These are phyloP conservation scores for Sceloporus tristichus DNA, from an alignment of 2,113 vertebrate species.

Conservation along the genomic window DNA sequence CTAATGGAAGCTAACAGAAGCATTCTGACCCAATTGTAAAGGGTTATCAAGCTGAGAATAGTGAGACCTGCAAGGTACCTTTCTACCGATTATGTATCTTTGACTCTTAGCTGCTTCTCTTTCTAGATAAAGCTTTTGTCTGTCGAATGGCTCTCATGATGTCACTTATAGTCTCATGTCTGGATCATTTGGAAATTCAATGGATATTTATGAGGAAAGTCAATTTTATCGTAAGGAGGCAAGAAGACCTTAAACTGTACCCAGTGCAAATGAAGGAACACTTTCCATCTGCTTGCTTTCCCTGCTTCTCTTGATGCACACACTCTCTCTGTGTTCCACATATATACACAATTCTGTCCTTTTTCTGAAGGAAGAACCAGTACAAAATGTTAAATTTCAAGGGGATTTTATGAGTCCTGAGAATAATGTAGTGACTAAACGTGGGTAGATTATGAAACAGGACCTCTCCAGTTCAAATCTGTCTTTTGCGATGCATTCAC, in stretches of 20 bases:
- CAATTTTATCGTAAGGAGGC: constrained; percentile 19
- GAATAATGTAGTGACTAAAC: no score
- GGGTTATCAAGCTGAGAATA: not conserved
- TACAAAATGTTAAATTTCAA: constrained; percentile 28
- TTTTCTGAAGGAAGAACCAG: constrained; percentile 25
- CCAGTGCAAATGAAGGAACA: constrained; percentile 4
- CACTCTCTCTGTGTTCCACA: no score
- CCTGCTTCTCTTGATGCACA: not conserved
- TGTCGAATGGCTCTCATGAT: not conserved
- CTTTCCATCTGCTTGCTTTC: constrained; percentile 14
- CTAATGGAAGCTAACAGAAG: not conserved
- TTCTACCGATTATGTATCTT: constrained; percentile 10
- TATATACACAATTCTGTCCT: not conserved
- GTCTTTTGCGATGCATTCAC: no score
- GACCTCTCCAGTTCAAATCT: no score
- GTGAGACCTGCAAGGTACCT: not conserved
- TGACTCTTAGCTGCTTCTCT: not conserved
- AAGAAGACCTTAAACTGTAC: not conserved
- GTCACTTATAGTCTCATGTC: not conserved
- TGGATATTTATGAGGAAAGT: constrained; percentile 21
- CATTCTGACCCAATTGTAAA: not conserved
- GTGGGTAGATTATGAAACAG: no score
- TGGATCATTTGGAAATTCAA: constrained; percentile 6
- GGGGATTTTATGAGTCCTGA: not conserved
- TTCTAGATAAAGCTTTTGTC: not conserved